These are phyloP conservation scores for Chauna torquata DNA, from an alignment of 2,113 vertebrate genomes.

Conservation along the genomic window DNA sequence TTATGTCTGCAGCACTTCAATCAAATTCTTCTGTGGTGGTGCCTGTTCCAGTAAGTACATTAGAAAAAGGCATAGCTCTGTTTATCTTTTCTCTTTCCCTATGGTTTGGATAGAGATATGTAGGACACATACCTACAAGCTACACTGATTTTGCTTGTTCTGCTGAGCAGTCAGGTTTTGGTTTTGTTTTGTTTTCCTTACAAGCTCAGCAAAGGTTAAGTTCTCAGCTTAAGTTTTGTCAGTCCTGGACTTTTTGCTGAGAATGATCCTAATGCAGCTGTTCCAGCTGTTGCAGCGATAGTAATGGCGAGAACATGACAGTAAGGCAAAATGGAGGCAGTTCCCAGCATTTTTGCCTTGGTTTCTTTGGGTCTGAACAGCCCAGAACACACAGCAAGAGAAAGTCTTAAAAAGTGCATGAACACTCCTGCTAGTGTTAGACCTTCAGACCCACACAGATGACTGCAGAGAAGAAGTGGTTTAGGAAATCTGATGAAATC, in stretches of 20 bases:
- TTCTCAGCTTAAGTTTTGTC: background rate
- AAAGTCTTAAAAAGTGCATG: background rate
- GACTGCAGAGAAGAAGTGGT: background rate
- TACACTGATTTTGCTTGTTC: background rate
- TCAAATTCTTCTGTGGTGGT: conserved; percentile 64
- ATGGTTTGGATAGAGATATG: background rate
- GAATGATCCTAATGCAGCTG: background rate
- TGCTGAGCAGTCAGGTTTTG: background rate
- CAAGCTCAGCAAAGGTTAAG: background rate
- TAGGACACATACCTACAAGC: background rate
- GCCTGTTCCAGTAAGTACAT: conserved; percentile 79
- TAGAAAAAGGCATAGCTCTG: background rate
- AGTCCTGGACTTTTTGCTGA: background rate
- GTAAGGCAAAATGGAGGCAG: background rate
- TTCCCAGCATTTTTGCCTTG: background rate
- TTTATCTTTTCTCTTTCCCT: background rate
- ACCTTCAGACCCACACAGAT: background rate
- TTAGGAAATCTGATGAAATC: background rate
- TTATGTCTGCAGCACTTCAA: conserved; percentile 70
- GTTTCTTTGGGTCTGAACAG: background rate
- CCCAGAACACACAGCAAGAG: background rate
- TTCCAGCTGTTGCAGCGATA: background rate
- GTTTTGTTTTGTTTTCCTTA: background rate
- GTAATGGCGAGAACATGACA: background rate
- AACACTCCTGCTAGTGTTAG: background rate